A percentile compares a stretch with the other conserved stretches of the same genome.
phyloP scores from a whole-genome alignment of 2,113 vertebrate genomes.

The Todiramphus chloris region DNA sequence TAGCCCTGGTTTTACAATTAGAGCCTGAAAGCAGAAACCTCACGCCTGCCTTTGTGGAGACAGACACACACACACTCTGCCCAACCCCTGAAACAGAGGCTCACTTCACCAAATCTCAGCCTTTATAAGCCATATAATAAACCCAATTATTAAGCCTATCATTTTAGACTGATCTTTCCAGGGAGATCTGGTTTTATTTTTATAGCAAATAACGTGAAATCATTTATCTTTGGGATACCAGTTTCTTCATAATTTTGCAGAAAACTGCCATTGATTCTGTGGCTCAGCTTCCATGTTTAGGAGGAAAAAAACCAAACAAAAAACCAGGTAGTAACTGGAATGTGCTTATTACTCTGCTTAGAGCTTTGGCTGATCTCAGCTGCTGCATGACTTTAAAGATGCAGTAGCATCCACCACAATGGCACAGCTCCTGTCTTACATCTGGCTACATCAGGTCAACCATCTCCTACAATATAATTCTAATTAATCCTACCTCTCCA shows the following conservation, averaged over 20 bases:
- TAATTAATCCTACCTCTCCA: neutral
- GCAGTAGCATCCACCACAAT: neutral
- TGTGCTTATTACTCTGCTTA: neutral
- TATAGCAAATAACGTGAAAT: neutral
- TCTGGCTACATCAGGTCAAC: neutral
- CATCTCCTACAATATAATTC: neutral
- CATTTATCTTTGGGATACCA: neutral
- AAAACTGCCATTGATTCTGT: neutral
- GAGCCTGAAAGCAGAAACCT: neutral
- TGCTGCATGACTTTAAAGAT: neutral
- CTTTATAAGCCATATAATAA: neutral
- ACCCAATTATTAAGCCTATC: neutral
- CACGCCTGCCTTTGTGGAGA: neutral
- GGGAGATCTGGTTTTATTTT: neutral
- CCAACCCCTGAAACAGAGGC: neutral
- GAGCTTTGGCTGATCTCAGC: neutral
- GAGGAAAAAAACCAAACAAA: rapidly evolving
- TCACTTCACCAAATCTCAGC: neutral
- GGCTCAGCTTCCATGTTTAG: neutral
- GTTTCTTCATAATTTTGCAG: neutral
- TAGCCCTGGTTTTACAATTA: neutral
- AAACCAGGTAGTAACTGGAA: neutral
- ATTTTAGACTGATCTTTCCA: neutral
- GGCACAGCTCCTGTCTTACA: neutral
- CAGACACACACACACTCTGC: neutral